phyloP scores from a whole-genome alignment of 2,888 invertebrate species.

The Elegia similella region DNA sequence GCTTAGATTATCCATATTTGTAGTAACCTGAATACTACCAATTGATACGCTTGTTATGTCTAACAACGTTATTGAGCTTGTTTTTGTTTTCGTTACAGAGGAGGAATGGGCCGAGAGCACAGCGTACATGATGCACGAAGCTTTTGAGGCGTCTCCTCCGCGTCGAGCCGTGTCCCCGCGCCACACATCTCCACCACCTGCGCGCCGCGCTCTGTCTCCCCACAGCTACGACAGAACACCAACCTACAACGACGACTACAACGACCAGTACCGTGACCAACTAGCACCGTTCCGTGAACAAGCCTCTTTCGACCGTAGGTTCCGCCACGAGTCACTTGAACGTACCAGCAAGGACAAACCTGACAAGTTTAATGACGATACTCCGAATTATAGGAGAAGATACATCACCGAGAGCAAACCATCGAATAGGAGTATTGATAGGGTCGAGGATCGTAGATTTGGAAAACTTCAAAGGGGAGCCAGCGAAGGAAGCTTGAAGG shows the following conservation, averaged over 20 bases:
- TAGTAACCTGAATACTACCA: constrained; percentile 24
- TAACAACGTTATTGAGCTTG: constrained; percentile 4
- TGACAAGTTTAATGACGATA: constrained; percentile 62
- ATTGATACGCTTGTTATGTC: constrained; percentile 4
- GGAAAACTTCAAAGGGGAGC: constrained; percentile 67
- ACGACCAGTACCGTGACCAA: constrained; percentile 56
- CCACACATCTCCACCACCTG: constrained; percentile 31
- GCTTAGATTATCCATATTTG: constrained; percentile 31
- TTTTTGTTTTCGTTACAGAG: constrained; percentile 79
- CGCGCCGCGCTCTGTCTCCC: constrained; percentile 53
- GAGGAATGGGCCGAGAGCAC: constrained; percentile 88
- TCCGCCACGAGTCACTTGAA: constrained; percentile 71
- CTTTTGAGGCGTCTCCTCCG: constrained; percentile 73
- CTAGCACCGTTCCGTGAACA: constrained; percentile 66
- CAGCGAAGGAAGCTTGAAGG: constrained; percentile 72
- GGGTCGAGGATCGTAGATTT: constrained; percentile 72
- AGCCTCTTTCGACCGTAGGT: constrained; percentile 63
- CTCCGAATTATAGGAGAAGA: constrained; percentile 68
- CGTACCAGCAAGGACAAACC: constrained; percentile 59
- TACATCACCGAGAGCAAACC: constrained; percentile 76
- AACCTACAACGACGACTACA: constrained; percentile 48
- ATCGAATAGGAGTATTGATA: constrained; percentile 68
- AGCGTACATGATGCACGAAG: constrained; percentile 84
- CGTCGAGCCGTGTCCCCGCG: constrained; percentile 59
- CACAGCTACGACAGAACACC: constrained; percentile 44